Base-by-base conservation (phyloP, 1,140 invertebrate genomes). In the Lethocerus indicus region DNA sequence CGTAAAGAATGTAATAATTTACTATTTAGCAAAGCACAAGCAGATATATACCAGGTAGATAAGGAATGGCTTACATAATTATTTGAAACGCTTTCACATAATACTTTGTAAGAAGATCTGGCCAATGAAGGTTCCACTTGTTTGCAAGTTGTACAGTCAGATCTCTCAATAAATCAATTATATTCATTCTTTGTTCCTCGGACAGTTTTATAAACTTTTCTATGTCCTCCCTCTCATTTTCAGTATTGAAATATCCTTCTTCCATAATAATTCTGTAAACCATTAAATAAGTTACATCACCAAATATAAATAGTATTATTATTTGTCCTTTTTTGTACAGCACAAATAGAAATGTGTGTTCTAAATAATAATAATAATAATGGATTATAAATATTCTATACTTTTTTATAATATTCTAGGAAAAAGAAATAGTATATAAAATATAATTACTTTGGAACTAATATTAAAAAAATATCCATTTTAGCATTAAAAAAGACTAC, bases 51-150 rank as follows among this genome's bases (percentile, higher is more conserved):
- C n/a, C n/a, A 27, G 16, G 32, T 47, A 29, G 18, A 47, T n/a
- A 21, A 20, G 21, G 3, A 37, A 23, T 1, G 16, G 18, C 36
- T 47, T 58, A 65, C 64, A 65, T 60, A 23, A 66, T 70, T 55
- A 67, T 70, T n/a, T 67, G 61, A 58, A 76, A 80, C 2, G 72
- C 67, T 59, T 72, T 62, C 40, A 78, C 61, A 64, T 75, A 84
- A 24, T 76, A 51, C 1, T 71, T 67, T 5, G 64, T 52, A n/a
- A 83, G 64, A 37, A 66, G 65, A 53, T 71, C 62, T 0, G 79
- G 76, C 79, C 79, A 84, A 49, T 71, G 67, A 21, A 64, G 52
- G 52, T 69, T 67, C 75, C 76, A 81, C 51, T 78, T 73, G 13
- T 59, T 63, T 26, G 69, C 63, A 36, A 84, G 61, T 54, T 71